Evolutionary conservation across 2,797 vertebrate genomes (phyloP).

Genomic region (Eulemur rubriventer): DNA sequence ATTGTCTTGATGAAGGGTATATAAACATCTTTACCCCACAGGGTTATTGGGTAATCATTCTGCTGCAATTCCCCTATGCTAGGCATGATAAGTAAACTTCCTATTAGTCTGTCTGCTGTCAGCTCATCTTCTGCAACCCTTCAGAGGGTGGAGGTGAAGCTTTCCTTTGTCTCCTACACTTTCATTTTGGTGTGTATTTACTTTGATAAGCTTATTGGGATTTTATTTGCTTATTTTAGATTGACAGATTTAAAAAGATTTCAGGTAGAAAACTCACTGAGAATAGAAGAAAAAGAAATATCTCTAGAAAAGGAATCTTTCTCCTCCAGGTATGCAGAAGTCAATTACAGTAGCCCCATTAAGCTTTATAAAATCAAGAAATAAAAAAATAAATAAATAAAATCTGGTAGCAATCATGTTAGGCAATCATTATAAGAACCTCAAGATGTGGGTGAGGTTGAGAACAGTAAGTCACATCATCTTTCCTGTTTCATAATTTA

Average conservation of each 20-base stretch:
- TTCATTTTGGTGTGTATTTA: not conserved
- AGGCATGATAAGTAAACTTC: not conserved
- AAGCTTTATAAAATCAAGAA: not conserved
- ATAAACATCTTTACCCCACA: not conserved
- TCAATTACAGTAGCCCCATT: not conserved
- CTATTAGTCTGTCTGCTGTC: not conserved
- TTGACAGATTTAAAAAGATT: not conserved
- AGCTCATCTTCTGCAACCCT: not conserved
- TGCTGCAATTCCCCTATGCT: not conserved
- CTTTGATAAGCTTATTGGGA: not conserved
- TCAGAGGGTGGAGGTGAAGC: not conserved
- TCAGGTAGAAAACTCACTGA: not conserved
- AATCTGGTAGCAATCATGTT: not conserved
- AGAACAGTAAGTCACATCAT: not conserved
- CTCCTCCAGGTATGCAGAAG: not conserved
- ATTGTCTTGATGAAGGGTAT: not conserved
- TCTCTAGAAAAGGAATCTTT: not conserved
- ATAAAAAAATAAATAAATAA: not conserved
- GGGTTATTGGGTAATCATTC: not conserved
- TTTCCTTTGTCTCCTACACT: not conserved
- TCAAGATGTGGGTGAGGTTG: not conserved
- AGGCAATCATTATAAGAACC: not conserved
- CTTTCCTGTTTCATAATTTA: not conserved
- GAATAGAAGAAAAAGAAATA: not conserved
- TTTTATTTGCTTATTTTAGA: slow-evolving; percentile 23